phyloP scores from a whole-genome alignment of 2,113 vertebrate species.

The Scomber scombrus region DNA sequence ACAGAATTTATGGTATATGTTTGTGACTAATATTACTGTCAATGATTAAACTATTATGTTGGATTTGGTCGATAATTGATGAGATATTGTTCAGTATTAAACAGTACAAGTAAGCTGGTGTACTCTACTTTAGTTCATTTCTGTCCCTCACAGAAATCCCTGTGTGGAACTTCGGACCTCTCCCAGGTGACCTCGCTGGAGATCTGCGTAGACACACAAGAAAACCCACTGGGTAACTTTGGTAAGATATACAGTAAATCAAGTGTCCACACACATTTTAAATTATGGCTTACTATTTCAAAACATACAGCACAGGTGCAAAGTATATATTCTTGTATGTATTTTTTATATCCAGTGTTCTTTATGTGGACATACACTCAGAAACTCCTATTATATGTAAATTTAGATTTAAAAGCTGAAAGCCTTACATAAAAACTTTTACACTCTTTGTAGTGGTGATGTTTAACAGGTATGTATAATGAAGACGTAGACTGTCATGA shows the following conservation, averaged over 20 bases:
- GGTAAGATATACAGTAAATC: slow-evolving; percentile 85
- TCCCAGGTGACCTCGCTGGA: slow-evolving; percentile 86
- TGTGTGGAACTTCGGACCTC: slow-evolving; percentile 88
- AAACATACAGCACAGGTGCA: neutral
- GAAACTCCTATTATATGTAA: neutral
- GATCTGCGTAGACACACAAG: slow-evolving; percentile 88
- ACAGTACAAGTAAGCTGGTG: neutral
- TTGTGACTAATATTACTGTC: neutral
- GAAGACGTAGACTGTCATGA: neutral
- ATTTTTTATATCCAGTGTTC: neutral
- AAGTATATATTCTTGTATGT: neutral
- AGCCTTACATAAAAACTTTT: neutral
- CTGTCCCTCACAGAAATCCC: slow-evolving; percentile 81
- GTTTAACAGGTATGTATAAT: neutral
- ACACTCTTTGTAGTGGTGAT: neutral
- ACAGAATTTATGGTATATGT: neutral
- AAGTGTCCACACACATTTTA: neutral
- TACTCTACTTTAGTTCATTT: neutral
- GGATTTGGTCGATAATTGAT: too few species aligned
- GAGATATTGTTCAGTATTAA: neutral
- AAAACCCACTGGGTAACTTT: slow-evolving; percentile 90
- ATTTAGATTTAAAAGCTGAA: neutral
- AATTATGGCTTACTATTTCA: neutral
- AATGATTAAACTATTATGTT: neutral
- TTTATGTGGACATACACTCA: neutral